A percentile compares a stretch with the other conserved stretches of the same genome.
Conservation (phyloP, 92 coral and sea anemone species). For the Phenganax marumi region DNA sequence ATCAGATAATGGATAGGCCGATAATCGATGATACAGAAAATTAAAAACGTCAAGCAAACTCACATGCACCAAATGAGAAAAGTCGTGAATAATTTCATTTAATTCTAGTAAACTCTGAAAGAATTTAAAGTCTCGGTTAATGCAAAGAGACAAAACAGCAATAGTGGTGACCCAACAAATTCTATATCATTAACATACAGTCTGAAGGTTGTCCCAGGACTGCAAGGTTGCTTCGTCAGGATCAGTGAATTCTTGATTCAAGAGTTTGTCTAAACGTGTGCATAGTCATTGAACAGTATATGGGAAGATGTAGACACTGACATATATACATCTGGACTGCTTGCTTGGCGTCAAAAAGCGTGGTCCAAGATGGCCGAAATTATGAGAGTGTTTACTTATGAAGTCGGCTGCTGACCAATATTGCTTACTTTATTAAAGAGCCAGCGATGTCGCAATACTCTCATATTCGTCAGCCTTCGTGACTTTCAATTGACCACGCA, state of each 20-base stretch:
- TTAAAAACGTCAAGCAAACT: conserved; percentile 42
- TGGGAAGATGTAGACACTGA: too few species aligned
- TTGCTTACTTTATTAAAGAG: too few species aligned
- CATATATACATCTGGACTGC: too few species aligned
- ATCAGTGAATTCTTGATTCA: conserved; percentile 49
- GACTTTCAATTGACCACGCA: too few species aligned
- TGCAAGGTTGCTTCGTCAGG: conserved; percentile 74
- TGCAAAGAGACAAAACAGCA: neutral
- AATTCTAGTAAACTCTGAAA: conserved; percentile 77
- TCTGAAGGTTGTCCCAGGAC: conserved; percentile 83
- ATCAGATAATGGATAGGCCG: neutral
- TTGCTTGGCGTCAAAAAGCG: too few species aligned
- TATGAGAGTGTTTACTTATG: too few species aligned
- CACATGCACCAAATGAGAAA: conserved; percentile 88
- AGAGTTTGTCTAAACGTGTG: neutral
- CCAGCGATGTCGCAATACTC: too few species aligned
- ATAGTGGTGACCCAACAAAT: neutral
- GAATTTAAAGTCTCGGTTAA: neutral
- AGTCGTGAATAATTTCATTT: conserved; percentile 90
- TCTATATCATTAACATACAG: conserved; percentile 45
- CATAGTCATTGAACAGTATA: too few species aligned
- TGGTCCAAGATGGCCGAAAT: too few species aligned
- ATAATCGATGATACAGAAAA: neutral
- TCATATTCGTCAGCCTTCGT: too few species aligned
- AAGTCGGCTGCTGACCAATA: too few species aligned